Conservation (phyloP, 1,140 invertebrate genomes). For the Schlechtendalia chinensis region DNA sequence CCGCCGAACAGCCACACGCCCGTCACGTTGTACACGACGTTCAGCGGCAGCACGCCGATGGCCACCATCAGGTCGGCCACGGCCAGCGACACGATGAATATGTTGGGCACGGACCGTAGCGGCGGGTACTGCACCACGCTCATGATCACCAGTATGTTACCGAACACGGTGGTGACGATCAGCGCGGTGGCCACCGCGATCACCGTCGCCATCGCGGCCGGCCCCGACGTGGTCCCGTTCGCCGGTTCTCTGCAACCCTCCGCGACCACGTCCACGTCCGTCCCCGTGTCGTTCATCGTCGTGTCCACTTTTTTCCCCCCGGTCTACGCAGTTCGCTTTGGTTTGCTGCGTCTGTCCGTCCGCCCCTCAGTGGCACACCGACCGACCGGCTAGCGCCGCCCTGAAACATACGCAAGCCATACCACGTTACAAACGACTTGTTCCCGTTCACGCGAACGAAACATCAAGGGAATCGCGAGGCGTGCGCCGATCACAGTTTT, state of each 20-base stretch:
- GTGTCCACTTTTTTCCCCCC: too few relatives aligned
- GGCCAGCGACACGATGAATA: conserved; percentile 95
- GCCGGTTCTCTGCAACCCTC: too few relatives aligned
- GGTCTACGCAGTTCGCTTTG: too few relatives aligned
- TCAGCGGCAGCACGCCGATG: conserved; percentile 92
- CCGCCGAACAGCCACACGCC: conserved; percentile 88
- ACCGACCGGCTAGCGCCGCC: too few relatives aligned
- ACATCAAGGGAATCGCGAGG: too few relatives aligned
- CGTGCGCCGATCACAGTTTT: too few relatives aligned
- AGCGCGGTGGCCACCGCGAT: conserved; percentile 69
- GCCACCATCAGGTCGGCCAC: conserved; percentile 98
- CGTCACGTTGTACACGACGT: conserved; percentile 87
- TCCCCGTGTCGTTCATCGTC: background rate
- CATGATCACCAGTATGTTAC: conserved; percentile 92
- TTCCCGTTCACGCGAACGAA: too few relatives aligned
- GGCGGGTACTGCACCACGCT: conserved; percentile 95
- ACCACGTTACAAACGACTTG: too few relatives aligned
- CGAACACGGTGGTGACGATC: conserved; percentile 87
- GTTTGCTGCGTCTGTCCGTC: too few relatives aligned
- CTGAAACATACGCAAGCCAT: too few relatives aligned
- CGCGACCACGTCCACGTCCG: background rate
- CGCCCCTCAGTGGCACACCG: too few relatives aligned
- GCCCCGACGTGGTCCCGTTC: conserved; percentile 67
- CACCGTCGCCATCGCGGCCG: conserved; percentile 70
- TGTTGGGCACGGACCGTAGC: conserved; percentile 95